Evolutionary conservation across 2,888 invertebrate genomes (phyloP).

Genomic region (Hydraecia micacea): DNA sequence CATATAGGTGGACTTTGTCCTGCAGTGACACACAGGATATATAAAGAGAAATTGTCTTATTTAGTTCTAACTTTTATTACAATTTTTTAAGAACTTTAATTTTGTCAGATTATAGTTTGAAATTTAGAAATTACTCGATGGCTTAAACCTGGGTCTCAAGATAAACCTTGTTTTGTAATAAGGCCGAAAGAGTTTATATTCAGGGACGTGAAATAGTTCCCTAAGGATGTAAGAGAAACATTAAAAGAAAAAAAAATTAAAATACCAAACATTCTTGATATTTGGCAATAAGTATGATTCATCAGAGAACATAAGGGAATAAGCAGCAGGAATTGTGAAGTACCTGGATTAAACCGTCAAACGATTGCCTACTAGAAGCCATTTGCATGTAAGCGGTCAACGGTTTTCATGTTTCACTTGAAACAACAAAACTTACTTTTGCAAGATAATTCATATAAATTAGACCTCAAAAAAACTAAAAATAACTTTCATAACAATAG

Average conservation of each 20-base stretch:
- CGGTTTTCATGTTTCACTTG: not conserved
- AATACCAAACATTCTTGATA: not conserved
- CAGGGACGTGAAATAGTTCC: too few relatives aligned
- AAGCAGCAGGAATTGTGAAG: not conserved
- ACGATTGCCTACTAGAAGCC: not conserved
- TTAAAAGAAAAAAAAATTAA: not conserved
- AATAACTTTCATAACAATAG: too few relatives aligned
- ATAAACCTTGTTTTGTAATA: too few relatives aligned
- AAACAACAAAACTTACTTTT: too few relatives aligned
- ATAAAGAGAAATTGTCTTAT: too few relatives aligned
- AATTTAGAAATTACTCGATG: too few relatives aligned
- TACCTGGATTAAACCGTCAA: not conserved
- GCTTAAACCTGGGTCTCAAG: too few relatives aligned
- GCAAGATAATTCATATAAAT: not conserved
- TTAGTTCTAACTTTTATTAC: too few relatives aligned
- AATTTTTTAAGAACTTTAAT: too few relatives aligned
- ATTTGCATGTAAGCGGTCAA: too few relatives aligned
- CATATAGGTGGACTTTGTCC: not conserved
- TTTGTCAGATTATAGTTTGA: too few relatives aligned
- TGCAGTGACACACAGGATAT: not conserved
- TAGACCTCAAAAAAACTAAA: not conserved
- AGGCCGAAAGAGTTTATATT: not conserved
- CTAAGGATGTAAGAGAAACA: not conserved
- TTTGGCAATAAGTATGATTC: not conserved
- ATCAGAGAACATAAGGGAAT: not conserved